Conservation (phyloP, 35 echinoderm and acorn worm genomes). For the Hemicentrotus pulcherrimus region DNA sequence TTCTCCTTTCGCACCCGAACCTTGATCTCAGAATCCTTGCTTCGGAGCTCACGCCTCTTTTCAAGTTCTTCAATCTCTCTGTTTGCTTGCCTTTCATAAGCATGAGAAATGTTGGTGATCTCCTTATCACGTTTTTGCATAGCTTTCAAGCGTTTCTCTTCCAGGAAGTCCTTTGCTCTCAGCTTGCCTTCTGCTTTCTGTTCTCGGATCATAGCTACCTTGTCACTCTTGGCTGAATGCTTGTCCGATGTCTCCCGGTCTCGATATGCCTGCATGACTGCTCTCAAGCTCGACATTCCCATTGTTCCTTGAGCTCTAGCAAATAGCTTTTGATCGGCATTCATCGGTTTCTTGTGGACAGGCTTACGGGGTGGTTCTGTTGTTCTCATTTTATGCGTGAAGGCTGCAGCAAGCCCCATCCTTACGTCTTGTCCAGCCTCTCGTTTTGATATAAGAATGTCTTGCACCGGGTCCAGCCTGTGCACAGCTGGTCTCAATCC, state of each 20-base stretch:
- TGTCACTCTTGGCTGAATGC: conserved; percentile 53
- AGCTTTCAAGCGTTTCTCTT: conserved; percentile 75
- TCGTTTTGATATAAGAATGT: conserved; percentile 72
- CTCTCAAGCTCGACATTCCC: conserved; percentile 87
- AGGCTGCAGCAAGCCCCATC: background rate
- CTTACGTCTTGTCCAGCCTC: conserved; percentile 83
- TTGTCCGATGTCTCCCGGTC: conserved; percentile 74
- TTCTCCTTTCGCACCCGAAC: conserved; percentile 56
- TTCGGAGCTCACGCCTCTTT: conserved; percentile 54
- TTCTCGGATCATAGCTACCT: conserved; percentile 65
- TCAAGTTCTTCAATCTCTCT: conserved; percentile 59
- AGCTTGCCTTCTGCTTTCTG: conserved; percentile 60
- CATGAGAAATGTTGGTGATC: conserved; percentile 47
- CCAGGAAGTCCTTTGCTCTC: conserved; percentile 69
- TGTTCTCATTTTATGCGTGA: conserved; percentile 62
- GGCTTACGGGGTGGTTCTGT: conserved; percentile 59
- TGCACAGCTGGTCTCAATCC: conserved; percentile 71
- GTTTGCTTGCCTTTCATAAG: conserved; percentile 53
- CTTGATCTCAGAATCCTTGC: conserved; percentile 45
- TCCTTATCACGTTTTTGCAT: conserved; percentile 75
- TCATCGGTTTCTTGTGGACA: conserved; percentile 69
- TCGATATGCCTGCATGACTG: conserved; percentile 90
- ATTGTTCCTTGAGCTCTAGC: conserved; percentile 90
- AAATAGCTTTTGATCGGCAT: conserved; percentile 86
- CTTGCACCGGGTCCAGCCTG: conserved; percentile 67